Conservation (phyloP, 2,113 vertebrate genomes). For the Sapajus apella region DNA sequence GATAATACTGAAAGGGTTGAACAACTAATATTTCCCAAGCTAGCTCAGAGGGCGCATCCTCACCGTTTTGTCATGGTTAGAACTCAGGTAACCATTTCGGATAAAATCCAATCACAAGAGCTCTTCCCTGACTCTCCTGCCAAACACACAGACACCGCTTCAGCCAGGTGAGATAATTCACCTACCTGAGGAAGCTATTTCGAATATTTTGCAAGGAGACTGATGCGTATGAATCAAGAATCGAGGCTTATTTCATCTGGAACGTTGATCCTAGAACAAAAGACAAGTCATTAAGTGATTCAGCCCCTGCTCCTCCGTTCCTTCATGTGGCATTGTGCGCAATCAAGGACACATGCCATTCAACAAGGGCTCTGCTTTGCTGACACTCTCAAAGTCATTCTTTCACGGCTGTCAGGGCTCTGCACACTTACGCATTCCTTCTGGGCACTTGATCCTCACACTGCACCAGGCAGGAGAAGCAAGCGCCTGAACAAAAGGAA, state of each 20-base stretch:
- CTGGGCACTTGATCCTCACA: not conserved
- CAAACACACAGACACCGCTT: not conserved
- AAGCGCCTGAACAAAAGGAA: not conserved
- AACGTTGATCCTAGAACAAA: slow-evolving; percentile 42
- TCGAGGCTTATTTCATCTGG: not conserved
- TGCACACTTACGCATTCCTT: not conserved
- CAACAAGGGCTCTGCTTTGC: not conserved
- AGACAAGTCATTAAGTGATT: not conserved
- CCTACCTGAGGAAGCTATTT: not conserved
- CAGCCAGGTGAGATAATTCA: not conserved
- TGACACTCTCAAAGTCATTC: not conserved
- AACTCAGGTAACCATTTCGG: not conserved
- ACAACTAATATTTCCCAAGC: not conserved
- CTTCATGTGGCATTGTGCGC: accelerated
- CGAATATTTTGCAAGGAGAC: slow-evolving; percentile 26
- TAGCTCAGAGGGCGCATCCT: accelerated
- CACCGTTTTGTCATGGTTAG: accelerated
- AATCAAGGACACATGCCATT: not conserved
- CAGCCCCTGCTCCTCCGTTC: not conserved
- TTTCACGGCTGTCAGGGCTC: not conserved
- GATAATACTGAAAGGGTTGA: not conserved
- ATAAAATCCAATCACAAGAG: not conserved
- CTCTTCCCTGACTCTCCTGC: not conserved
- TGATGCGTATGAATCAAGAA: not conserved
- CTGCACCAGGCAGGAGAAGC: not conserved